Conservation (phyloP, 2,113 vertebrate genomes). For the Zapus hudsonius region DNA sequence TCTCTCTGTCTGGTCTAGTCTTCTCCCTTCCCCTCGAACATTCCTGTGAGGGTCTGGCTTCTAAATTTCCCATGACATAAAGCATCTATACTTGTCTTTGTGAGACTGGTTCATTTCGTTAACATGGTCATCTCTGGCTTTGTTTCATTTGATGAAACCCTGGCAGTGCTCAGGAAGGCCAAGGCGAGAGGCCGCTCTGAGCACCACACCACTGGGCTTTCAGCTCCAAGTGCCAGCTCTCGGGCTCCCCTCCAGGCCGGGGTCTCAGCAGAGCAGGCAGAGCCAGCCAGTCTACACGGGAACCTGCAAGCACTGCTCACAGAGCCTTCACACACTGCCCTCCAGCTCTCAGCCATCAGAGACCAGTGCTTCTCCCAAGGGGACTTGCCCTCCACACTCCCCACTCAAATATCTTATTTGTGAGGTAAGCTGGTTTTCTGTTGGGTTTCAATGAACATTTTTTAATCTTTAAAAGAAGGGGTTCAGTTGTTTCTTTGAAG, state of each 20-base stretch:
- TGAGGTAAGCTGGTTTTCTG: slow-evolving; percentile 6
- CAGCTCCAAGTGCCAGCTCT: no score
- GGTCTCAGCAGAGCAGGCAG: no score
- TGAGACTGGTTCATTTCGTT: not conserved
- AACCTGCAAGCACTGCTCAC: no score
- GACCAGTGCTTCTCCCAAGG: not conserved
- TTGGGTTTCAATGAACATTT: slow-evolving; percentile 50
- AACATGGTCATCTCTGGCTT: not conserved
- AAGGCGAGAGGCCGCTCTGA: no score
- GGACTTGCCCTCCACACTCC: not conserved
- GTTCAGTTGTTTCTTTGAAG: slow-evolving; percentile 16
- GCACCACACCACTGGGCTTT: no score
- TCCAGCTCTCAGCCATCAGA: no score
- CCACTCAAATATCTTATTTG: not conserved
- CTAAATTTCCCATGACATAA: not conserved
- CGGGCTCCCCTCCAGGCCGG: no score
- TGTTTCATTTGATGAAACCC: not conserved
- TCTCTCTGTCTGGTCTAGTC: not conserved
- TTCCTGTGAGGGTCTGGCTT: no score
- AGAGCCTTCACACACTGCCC: no score
- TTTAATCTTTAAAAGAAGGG: slow-evolving; percentile 15
- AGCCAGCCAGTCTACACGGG: no score
- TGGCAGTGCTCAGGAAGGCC: no score
- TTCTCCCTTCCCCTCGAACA: not conserved
- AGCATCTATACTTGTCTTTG: not conserved